Conservation (phyloP, 2,888 invertebrate genomes). For the Eupithecia inturbata region DNA sequence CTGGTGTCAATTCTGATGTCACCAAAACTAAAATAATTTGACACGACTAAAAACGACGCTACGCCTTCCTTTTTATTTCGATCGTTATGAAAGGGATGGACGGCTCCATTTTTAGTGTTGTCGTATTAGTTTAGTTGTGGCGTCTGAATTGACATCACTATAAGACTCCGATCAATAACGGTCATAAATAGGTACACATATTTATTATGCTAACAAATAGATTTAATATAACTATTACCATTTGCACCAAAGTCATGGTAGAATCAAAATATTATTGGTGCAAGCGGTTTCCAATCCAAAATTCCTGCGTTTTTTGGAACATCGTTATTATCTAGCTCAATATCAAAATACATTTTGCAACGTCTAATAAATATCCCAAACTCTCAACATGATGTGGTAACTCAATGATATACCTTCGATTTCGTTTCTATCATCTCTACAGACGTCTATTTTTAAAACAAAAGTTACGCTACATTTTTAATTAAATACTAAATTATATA, state of each 20-base stretch:
- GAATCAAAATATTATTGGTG: slow-evolving; percentile 5
- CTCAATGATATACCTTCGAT: background rate
- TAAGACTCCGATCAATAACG: background rate
- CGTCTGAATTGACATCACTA: background rate
- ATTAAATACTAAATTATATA: background rate
- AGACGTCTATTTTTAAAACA: background rate
- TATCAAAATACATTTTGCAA: slow-evolving; percentile 1
- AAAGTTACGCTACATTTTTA: background rate
- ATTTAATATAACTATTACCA: slow-evolving; percentile 11
- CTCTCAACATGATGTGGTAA: background rate
- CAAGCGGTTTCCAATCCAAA: slow-evolving; percentile 18
- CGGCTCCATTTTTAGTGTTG: background rate
- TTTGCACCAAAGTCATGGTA: slow-evolving; percentile 9
- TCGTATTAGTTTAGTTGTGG: background rate
- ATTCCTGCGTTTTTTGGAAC: slow-evolving; percentile 30
- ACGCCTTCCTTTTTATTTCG: background rate
- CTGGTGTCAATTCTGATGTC: background rate
- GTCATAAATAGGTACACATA: background rate
- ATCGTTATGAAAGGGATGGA: background rate
- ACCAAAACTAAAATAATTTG: background rate
- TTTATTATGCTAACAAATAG: background rate
- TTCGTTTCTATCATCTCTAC: background rate
- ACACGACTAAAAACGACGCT: background rate
- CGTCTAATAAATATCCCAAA: background rate
- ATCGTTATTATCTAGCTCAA: background rate